These are phyloP conservation scores for Tillus elongatus DNA, from an alignment of 2,888 invertebrate species.

Conservation along the genomic window DNA sequence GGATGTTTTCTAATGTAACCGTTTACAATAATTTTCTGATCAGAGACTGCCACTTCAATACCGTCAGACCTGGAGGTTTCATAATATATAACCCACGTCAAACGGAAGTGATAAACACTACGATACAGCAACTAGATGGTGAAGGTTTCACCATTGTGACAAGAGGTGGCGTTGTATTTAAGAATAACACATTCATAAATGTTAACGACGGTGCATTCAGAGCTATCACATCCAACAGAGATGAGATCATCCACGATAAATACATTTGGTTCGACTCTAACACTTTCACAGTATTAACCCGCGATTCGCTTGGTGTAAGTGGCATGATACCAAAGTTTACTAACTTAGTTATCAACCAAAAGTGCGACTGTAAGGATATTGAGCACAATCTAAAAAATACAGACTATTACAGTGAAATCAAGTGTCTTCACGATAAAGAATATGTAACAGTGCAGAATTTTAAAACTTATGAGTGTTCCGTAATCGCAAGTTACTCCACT, in stretches of 20 bases:
- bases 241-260: slow-evolving; percentile 43
- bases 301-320: slow-evolving; percentile 50
- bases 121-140: slow-evolving; percentile 51
- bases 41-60: slow-evolving; percentile 54
- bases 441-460: slow-evolving; percentile 31
- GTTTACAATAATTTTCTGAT: slow-evolving; percentile 58
- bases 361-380: slow-evolving; percentile 47
- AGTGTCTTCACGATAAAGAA: slow-evolving; percentile 29
- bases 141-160: slow-evolving; percentile 56
- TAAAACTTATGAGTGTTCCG: slow-evolving; percentile 31
- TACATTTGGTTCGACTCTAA: slow-evolving; percentile 56
- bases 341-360: slow-evolving; percentile 49
- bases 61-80: slow-evolving; percentile 61
- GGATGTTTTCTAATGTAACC: slow-evolving; percentile 64
- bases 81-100: slow-evolving; percentile 54
- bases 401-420: slow-evolving; percentile 30
- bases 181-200: slow-evolving; percentile 53
- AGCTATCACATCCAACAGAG: slow-evolving; percentile 47
- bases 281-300: slow-evolving; percentile 48
- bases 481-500: slow-evolving; percentile 31
- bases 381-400: slow-evolving; percentile 25
- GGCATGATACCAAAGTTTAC: slow-evolving; percentile 49
- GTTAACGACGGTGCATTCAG: slow-evolving; percentile 54
- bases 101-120: slow-evolving; percentile 53
- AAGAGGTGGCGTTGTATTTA: slow-evolving; percentile 54